Evolutionary conservation across 2,888 invertebrate genomes (phyloP).

Genomic region (Odiellus spinosus): DNA sequence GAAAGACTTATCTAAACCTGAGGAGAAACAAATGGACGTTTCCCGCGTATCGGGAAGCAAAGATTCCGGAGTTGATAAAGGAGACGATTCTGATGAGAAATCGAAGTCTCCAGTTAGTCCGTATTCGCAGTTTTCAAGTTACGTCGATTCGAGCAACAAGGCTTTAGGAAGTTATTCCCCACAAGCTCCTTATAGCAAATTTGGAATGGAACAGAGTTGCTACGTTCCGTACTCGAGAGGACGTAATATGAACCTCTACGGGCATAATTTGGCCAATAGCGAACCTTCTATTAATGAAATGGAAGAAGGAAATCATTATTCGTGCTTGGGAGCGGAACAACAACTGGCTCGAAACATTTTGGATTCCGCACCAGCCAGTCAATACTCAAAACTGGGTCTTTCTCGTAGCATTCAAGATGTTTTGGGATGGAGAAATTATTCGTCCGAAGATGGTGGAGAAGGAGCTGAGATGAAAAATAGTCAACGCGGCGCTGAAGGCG

Average conservation of each 20-base stretch:
- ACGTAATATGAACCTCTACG: too few species aligned
- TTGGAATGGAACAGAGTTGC: conserved; percentile 1
- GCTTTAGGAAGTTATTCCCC: too few species aligned
- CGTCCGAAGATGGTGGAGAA: too few species aligned
- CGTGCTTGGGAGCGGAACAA: not conserved
- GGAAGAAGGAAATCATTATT: not conserved
- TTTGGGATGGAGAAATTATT: too few species aligned
- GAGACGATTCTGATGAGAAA: conserved; percentile 3
- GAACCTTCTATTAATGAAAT: conserved; percentile 14
- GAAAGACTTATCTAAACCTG: not conserved
- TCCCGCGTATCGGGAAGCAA: conserved; percentile 3
- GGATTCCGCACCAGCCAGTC: not conserved
- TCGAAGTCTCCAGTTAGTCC: too few species aligned
- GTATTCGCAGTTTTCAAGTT: not conserved
- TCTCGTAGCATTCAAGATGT: conserved; percentile 9
- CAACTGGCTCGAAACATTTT: not conserved
- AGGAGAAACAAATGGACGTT: not conserved
- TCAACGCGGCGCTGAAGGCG: too few species aligned
- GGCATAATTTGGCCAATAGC: conserved; percentile 11
- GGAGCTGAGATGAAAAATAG: too few species aligned
- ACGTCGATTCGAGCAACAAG: not conserved
- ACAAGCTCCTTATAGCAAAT: conserved; percentile 9
- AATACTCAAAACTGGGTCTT: conserved; percentile 14
- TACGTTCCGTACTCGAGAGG: too few species aligned
- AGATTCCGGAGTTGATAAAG: conserved; percentile 10